Evolutionary conservation across 2,888 invertebrate genomes (phyloP).

Genomic region (Protophormia terraenovae): DNA sequence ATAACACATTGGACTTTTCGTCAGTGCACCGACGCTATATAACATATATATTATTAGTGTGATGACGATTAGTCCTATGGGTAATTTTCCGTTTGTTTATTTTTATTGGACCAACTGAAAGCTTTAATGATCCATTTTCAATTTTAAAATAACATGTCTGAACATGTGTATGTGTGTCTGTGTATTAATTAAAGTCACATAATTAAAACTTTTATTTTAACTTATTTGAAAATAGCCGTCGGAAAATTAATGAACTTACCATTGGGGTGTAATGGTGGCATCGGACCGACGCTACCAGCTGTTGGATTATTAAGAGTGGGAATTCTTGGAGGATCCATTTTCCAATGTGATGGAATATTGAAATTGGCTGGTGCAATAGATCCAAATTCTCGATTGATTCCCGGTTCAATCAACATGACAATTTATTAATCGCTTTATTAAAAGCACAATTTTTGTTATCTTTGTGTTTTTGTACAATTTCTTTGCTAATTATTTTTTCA

Average conservation of each 20-base stretch:
- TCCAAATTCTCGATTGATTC: slow-evolving; percentile 81
- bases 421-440: slow-evolving; percentile 74
- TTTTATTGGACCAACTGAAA: too few relatives aligned
- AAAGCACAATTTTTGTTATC: slow-evolving; percentile 39
- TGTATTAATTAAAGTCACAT: background rate
- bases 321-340: slow-evolving; percentile 80
- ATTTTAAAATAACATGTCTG: too few relatives aligned
- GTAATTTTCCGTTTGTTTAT: too few relatives aligned
- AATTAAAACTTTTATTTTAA: background rate
- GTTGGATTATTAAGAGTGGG: slow-evolving; percentile 72
- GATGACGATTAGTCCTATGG: too few relatives aligned
- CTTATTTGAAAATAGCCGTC: slow-evolving; percentile 1
- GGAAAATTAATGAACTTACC: slow-evolving; percentile 73
- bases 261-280: slow-evolving; percentile 75
- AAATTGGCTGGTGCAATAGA: slow-evolving; percentile 79
- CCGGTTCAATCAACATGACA: slow-evolving; percentile 82
- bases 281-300: slow-evolving; percentile 69
- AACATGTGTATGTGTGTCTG: too few relatives aligned
- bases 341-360: slow-evolving; percentile 79
- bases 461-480: background rate
- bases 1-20: too few relatives aligned
- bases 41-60: too few relatives aligned
- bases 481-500: too few relatives aligned
- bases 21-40: too few relatives aligned
- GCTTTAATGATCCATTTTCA: too few relatives aligned